Evolutionary conservation across 2,113 vertebrate genomes (phyloP), one percentile per base, ranked within the genome.

Genomic region (Nannobrachium achirus): DNA sequence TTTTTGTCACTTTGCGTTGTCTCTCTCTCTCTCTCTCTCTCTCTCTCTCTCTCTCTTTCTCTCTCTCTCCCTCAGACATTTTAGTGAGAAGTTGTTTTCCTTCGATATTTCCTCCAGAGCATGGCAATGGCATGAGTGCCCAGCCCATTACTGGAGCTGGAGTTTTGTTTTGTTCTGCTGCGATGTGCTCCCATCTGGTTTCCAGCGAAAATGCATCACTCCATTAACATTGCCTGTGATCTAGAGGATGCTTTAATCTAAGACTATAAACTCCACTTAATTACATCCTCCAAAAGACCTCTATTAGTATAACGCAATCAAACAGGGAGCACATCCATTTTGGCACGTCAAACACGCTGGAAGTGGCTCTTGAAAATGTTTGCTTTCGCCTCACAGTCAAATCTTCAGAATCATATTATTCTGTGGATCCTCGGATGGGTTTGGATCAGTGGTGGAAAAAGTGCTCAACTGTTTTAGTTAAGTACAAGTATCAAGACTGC

Each of bases 161-260:
- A 64, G 13, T 74, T 70, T 71, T 88, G 86, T 89, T 89, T 89
- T 78, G 74, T 56, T 78, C 80, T 79, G 76, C 78, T 89, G 84
- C 86, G 87, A 85, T 89, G 84, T 85, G 64, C 65, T 87, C 86
- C 87, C 93, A 93, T 93, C 91, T 93, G 93, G 91, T 82, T 89
- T 84, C 79, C 80, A 92, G 91, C 80, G 86, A 90, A 89, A 91
- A 89, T 85, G 86, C 89, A 93, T 89, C 90, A 92, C 83, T 87
- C 87, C 88, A 92, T 93, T 93, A 91, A 81, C 85, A 83, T 84
- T 78, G 85, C 89, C 91, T 93, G 84, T 93, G 91, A 94, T 94
- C 90, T 91, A 72, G 76, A 87, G 78, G 82, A 89, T 78, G 90
- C 91, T 93, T 93, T 93, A 93, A 93, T 94, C 91, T 92, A 90